A percentile compares a stretch with the other conserved stretches of the same genome.
Evolutionary conservation across 1,140 invertebrate genomes (phyloP).

Genomic region (Plutomurus gul): DNA sequence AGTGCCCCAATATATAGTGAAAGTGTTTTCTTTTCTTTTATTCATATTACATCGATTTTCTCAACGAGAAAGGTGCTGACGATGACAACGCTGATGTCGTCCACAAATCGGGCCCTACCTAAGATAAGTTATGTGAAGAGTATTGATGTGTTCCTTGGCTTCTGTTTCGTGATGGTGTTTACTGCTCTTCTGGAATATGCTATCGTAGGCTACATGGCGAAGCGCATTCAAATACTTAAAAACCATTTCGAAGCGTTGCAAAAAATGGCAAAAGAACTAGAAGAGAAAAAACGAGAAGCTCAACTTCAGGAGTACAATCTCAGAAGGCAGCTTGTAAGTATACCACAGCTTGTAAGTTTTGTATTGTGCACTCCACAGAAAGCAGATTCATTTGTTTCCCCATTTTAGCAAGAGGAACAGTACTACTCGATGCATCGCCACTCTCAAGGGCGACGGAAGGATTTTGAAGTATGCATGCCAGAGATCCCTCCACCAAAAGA

Average conservation of each 20-base stretch:
- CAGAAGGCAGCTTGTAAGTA: not conserved
- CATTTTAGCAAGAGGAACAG: slow-evolving; percentile 1
- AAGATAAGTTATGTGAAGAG: slow-evolving; percentile 68
- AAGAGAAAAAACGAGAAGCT: slow-evolving; percentile 12
- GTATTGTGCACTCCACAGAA: too few relatives aligned
- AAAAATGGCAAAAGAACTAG: slow-evolving; percentile 84
- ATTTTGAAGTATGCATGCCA: not conserved
- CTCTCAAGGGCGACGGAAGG: slow-evolving; percentile 19
- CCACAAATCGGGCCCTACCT: slow-evolving; percentile 67
- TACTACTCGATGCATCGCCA: slow-evolving; percentile 33
- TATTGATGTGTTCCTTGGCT: slow-evolving; percentile 66
- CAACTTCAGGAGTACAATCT: not conserved
- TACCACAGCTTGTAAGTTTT: too few relatives aligned
- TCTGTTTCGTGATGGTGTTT: slow-evolving; percentile 64
- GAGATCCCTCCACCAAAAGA: not conserved
- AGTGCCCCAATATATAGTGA: too few relatives aligned
- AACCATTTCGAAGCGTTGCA: slow-evolving; percentile 82
- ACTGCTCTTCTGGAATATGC: slow-evolving; percentile 73
- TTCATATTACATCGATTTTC: too few relatives aligned
- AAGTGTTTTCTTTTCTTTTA: too few relatives aligned
- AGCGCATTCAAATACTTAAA: slow-evolving; percentile 91
- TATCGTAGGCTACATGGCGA: slow-evolving; percentile 91
- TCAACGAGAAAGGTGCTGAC: slow-evolving; percentile 64
- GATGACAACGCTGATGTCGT: slow-evolving; percentile 68
- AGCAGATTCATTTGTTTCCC: not conserved